Evolutionary conservation across 2,797 vertebrate genomes (phyloP).

Genomic region (Gypaetus barbatus): DNA sequence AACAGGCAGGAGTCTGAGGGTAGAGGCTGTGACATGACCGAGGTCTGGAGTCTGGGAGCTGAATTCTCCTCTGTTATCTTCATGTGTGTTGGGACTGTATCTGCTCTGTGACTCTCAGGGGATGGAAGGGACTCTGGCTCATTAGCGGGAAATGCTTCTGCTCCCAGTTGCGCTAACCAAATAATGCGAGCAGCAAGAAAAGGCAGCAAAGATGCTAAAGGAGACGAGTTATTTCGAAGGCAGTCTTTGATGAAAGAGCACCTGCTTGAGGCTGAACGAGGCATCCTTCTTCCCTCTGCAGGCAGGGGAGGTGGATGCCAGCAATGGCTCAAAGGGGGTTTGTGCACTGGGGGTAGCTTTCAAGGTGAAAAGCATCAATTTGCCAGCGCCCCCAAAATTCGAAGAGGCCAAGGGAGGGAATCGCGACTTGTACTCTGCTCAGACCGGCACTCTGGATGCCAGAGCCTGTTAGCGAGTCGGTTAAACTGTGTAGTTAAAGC

Average conservation of each 20-base stretch:
- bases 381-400: not conserved
- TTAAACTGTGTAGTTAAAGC: not conserved
- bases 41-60: not conserved
- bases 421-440: not conserved
- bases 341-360: not conserved
- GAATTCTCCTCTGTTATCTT: not conserved
- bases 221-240: not conserved
- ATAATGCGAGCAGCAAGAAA: not conserved
- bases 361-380: not conserved
- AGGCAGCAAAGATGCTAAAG: not conserved
- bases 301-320: not conserved
- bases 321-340: fast-evolving
- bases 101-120: not conserved
- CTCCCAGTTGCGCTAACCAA: not conserved
- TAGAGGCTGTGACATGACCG: not conserved
- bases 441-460: fast-evolving
- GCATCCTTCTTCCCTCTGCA: not conserved
- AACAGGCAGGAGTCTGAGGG: not conserved
- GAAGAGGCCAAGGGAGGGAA: not conserved
- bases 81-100: not conserved
- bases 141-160: not conserved
- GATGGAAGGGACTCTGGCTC: not conserved
- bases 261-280: not conserved
- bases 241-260: not conserved
- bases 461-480: not conserved